Conservation (phyloP, 2,113 vertebrate genomes). For the Helogale parvula region DNA sequence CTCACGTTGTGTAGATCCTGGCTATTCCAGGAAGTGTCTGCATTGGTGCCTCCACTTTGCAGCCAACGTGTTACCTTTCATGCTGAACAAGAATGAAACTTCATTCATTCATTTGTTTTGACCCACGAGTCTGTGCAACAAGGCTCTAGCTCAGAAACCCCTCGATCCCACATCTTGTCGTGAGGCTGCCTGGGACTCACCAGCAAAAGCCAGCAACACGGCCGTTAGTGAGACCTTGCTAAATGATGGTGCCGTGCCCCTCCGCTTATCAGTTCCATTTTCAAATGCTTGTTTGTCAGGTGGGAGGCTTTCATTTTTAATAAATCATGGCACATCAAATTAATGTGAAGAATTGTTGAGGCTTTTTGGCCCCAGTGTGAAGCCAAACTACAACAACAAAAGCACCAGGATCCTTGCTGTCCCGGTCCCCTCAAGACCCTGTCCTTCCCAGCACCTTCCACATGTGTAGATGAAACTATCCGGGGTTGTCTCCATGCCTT, state of each 20-base stretch:
- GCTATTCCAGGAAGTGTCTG: not conserved
- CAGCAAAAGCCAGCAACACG: not conserved
- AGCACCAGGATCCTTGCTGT: rapidly evolving
- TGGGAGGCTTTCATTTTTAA: not conserved
- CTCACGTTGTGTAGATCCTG: rapidly evolving
- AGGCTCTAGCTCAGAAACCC: not conserved
- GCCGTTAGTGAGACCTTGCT: rapidly evolving
- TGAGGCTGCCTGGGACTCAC: not conserved
- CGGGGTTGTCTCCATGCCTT: not conserved
- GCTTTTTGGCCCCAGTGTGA: not conserved
- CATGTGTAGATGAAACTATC: not conserved
- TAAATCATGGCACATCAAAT: not conserved
- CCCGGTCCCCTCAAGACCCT: rapidly evolving
- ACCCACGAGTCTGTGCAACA: not conserved
- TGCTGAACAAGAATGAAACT: rapidly evolving
- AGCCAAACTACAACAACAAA: not conserved
- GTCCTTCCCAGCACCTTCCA: too few species aligned
- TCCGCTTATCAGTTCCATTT: not conserved
- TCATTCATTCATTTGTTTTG: not conserved
- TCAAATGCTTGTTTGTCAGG: not conserved
- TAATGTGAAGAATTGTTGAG: not conserved
- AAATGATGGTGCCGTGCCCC: rapidly evolving
- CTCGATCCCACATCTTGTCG: not conserved
- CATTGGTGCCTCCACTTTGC: rapidly evolving
- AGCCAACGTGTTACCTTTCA: not conserved